phyloP scores from a whole-genome alignment of 1,140 invertebrate species.

The Gerris buenoi region DNA sequence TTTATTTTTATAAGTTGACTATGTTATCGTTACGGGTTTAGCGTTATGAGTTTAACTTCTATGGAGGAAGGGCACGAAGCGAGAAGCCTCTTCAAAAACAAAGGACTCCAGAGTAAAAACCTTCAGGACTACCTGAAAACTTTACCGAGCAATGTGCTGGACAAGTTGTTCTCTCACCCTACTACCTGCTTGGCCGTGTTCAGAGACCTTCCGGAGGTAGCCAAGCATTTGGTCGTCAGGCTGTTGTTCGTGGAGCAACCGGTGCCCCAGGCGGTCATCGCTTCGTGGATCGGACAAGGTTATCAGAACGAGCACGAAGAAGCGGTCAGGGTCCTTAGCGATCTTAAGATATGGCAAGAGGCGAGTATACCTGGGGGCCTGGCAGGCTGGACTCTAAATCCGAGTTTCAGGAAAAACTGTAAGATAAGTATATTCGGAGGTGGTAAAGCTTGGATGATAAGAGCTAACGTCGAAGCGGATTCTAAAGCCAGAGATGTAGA shows the following conservation, averaged over 20 bases:
- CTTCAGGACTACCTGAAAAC: slow-evolving; percentile 83
- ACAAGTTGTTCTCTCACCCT: slow-evolving; percentile 80
- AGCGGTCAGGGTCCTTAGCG: slow-evolving; percentile 52
- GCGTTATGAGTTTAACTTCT: background rate
- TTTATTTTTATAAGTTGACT: too few species aligned
- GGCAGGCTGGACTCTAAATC: slow-evolving; percentile 73
- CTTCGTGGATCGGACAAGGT: slow-evolving; percentile 74
- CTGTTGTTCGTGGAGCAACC: slow-evolving; percentile 85
- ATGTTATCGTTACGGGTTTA: too few species aligned
- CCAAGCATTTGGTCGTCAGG: slow-evolving; percentile 78
- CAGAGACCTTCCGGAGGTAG: slow-evolving; percentile 75
- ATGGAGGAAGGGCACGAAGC: slow-evolving; percentile 2
- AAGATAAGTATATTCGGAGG: slow-evolving; percentile 80
- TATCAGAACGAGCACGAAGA: slow-evolving; percentile 61
- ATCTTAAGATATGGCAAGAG: slow-evolving; percentile 76
- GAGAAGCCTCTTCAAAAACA: slow-evolving; percentile 16
- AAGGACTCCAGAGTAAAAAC: slow-evolving; percentile 71
- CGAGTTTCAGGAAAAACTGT: slow-evolving; percentile 76
- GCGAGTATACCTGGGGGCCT: slow-evolving; percentile 75
- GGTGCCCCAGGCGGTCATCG: slow-evolving; percentile 82
- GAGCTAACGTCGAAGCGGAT: slow-evolving; percentile 66
- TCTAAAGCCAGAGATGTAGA: slow-evolving; percentile 73
- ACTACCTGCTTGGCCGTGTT: slow-evolving; percentile 88
- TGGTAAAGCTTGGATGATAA: slow-evolving; percentile 75
- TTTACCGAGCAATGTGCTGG: slow-evolving; percentile 55